Base-by-base conservation (phyloP, 2,888 invertebrate genomes). In the Hemicrepidius hirtus region DNA sequence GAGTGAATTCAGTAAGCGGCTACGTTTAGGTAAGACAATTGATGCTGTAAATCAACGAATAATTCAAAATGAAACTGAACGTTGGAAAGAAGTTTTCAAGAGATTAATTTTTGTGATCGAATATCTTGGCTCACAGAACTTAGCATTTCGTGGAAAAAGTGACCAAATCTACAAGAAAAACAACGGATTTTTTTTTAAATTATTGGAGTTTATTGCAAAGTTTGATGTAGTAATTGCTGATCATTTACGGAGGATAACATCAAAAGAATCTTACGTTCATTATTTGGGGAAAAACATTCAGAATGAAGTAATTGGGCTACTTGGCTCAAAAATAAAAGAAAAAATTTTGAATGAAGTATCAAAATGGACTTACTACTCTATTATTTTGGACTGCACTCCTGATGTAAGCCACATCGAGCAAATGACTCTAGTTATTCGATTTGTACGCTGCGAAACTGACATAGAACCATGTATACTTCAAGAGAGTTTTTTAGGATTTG, bases 361-460 rank as follows among this genome's bases (percentile, higher is more conserved):
- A 10, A 4, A 16, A 3, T 20, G 20, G 12, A 60, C 16, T 9
- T 60, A 40, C 16, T 60, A 60, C n/a, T 40, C 40, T 12, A 60
- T 60, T n/a, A 55, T 55, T 55, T n/a, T 55, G 1, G 13, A 55
- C 18, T 55, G 60, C 41, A 60, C 60, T 9, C 41, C 60, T 40
- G 40, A 40, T 35, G 60, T 60, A 18, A 40, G 60, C 12, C 32
- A 35, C 32, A 55, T 9, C 6, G 35, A 55, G 32, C 32, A 55
- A 13, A 55, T 32, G 55, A n/a, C 55, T 24, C 24, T 3, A 32
- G 35, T 24, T n/a, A 24, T 28, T 55, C 55, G 24, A 16, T 55
- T 9, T 55, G 55, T 55, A 3, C n/a, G 32, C 13, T 24, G 13
- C 9, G 55, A 28, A n/a, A 3, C n/a, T 6, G 32, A 13, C 21